Base-by-base conservation (phyloP, 2,113 vertebrate species). In the Phrynocephalus versicolor region DNA sequence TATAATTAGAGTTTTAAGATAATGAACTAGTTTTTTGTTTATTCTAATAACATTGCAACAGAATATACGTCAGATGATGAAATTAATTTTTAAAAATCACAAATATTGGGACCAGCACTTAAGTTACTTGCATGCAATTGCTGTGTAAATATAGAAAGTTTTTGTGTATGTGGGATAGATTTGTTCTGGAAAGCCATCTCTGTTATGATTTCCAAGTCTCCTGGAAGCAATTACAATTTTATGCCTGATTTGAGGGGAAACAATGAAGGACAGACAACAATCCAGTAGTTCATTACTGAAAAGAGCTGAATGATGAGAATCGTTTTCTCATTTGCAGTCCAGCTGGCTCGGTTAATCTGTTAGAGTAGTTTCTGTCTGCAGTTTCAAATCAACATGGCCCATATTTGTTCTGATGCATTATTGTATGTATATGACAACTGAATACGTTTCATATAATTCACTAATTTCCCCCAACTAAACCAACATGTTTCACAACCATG, bases 211-310 rank as follows among this genome's bases (percentile, higher is more conserved):
- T 79, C 67, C 57, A 83, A 57, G 23, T 81, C 45, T 87, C 55
- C 74, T 87, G 74, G 82, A 87, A 79, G 67, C 83, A 70, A 83
- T 41, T 74, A 60, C 55, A 75, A 60, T 77, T 81, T 39, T 23
- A 45, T 10, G 19, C 55, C 51, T 65, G 67, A 77, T 37, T 81
- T 58, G 45, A 79, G 76, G 77, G 21, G 39, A 77, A 37, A 58
- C 39, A 75, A 67, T 85, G 33, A 89, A 41, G 19, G 58, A 79
- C 21, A 78, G 39, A 65, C n/a, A 57, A 37, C n/a, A 70, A 70
- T 83, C 64, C 57, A 81, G 12, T 65, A 51, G 37, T n/a, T 51
- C 33, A 72, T 73, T n/a, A 79, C 41, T 65, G 75, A 79, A 15
- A 65, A 79, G 39, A 51, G 41, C 60, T 65, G 41, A 71, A 64